Base-by-base conservation (phyloP, 2,888 invertebrate genomes). In the Phymatocera aterrima region DNA sequence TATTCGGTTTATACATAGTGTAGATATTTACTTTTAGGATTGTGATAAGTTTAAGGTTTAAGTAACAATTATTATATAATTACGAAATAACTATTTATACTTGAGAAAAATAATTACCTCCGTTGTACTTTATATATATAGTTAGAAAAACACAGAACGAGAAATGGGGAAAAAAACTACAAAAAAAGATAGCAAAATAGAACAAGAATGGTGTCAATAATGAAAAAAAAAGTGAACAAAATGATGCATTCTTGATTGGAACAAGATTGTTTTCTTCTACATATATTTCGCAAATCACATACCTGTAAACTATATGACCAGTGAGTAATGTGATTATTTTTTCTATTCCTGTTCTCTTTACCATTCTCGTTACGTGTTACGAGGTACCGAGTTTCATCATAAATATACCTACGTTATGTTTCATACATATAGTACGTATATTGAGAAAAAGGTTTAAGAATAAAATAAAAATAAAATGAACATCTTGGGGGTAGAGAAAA, bases 41-140 rank as follows among this genome's bases (percentile, higher is more conserved):
- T 84, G 80, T 86, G 84, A 84, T 86, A 85, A 85, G 83, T 84
- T 57, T 43, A 24, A 57, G 40, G 37, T 68, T 51, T 37, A 40
- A n/a, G 57, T 57, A 60, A 34, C 72, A 72, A 34, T 43, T 40
- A 28, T 21, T 86, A 84, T 87, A 86, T 78, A 80, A 81, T 81
- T 83, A 80, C 83, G 82, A n/a, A n/a, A 83, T 82, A 85, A 79
- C 80, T 88, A 88, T 88, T 88, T 88, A 88, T 88, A 86, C 79
- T 80, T 78, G 79, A 79, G 57, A 78, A 81, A 80, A 81, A 78
- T 74, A 31, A 79, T 82, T 80, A 78, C 43, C 77, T 82, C 79
- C 77, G 78, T 75, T 78, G 57, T 81, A 82, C 51, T 68, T 68
- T 68, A 18, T 57, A 21, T 68, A 43, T 68, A 24, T 12, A 64